Base-by-base conservation (phyloP, 2,888 invertebrate species). In the Heliconius ismenius region DNA sequence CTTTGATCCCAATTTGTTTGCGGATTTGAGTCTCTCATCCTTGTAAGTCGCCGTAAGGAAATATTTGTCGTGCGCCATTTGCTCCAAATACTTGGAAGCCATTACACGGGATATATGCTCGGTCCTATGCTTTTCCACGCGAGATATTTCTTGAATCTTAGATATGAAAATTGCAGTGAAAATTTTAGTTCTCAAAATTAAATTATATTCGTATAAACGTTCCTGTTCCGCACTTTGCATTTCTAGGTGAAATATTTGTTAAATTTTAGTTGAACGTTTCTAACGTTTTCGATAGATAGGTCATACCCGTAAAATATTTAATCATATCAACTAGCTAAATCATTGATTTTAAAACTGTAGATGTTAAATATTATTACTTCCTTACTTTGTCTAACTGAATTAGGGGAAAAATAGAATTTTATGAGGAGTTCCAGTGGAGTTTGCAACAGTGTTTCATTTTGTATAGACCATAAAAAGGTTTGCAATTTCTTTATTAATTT, bases 51-150 rank as follows among this genome's bases (percentile, higher is more conserved):
- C 87, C 70, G 86, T 90, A 80, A 93, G 88, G 82, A 93, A 94
- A 86, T 93, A 88, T 87, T 93, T 93, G 86, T 94, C 93, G 82
- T 93, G 91, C 73, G 93, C 92, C 93, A 94, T 94, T 85, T 91
- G 88, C 81, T 91, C 90, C 85, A 94, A 89, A 88, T 93, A 94
- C 86, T 92, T 92, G 72, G 92, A 92, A 73, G 92, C 90, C 92
- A 94, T 92, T 86, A 93, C 84, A 69, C 92, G 89, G 76, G 90
- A 90, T 83, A 91, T 91, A 85, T 90, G 89, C 76, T 90, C 85
- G 72, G 86, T 83, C 82, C 85, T 90, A 78, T 92, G 92, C 85
- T 90, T 90, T 85, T 92, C 91, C 75, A 90, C 86, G 21, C 88
- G 88, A 75, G 92, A 90, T 84, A 91, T 88, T 86, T 92, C 92